Evolutionary conservation across 2,113 vertebrate species (phyloP), one percentile per base, ranked within the genome.

Genomic region (Otolemur garnettii): DNA sequence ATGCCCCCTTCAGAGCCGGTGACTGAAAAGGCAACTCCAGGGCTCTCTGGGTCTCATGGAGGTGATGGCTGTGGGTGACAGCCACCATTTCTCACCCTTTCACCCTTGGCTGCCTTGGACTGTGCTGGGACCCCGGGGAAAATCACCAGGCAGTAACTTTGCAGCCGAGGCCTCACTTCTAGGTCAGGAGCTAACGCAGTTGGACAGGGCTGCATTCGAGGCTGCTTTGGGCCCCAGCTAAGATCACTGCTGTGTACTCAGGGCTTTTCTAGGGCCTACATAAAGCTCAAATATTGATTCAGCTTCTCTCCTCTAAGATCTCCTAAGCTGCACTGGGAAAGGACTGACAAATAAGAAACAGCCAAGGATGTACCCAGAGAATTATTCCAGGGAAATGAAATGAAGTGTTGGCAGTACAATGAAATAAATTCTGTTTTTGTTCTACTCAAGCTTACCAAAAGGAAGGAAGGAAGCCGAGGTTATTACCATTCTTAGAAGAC

Each of bases 241-340:
- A 90, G 42, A 42, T 64, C 77, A 62, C 64, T 75, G 28, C 24
- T 97, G 30, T 96, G 50, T 79, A 79, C 69, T 82, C 68, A 60
- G 53, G 89, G 53, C 87, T 95, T 91, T 93, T 91, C 24, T 12
- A 87, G 75, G 91, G 24, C 83, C 57, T 15, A 57, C 35, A 87
- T 91, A 69, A 94, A 95, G 93, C 90, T 96, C 90, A 91, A 89
- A 83, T 94, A 97, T 93, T 95, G 97, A 96, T 90, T 96, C 80
- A 79, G 79, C 87, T 50, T 93, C 83, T 91, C 79, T 97, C 14
- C 19, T 97, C 80, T 94, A 96, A 95, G 90, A 96, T 96, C 69
- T 90, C 87, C 77, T 97, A 89, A 97, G 83, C 92, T 90, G 62
- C 35, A 24, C 75, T 97, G 96, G 93, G 93, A 95, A 93, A 95